Evolutionary conservation across 2,888 invertebrate species (phyloP), one percentile per base, ranked within the genome.

Genomic region (Tanytarsus gracilentus): DNA sequence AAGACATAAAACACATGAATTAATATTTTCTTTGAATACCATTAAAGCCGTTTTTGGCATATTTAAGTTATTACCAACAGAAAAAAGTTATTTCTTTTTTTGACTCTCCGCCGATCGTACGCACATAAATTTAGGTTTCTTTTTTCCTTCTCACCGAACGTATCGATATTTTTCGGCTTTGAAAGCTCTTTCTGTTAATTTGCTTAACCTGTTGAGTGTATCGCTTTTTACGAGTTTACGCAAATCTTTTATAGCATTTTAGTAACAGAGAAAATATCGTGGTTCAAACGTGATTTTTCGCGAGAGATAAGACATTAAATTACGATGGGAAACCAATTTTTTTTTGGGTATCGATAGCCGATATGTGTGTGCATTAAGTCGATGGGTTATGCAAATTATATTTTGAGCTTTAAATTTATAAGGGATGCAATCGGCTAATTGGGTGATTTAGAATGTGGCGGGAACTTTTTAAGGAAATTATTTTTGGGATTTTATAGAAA

Each of bases 1-100:
- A 44, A 44, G 44, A 44, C 44, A 44, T 44, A 44, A 44, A 44
- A 18, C 23, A 44, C 44, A 44, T 44, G 44, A 44, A 44, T 44
- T 44, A 44, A 44, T 23, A 44, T 44, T 23, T 44, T 9, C 5
- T 44, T 21, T 44, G 44, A 44, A 44, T 44, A 44, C n/a, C 18
- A n/a, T n/a, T n/a, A 23, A 23, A 44, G 44, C 44, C 9, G 9
- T 44, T 44, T 33, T 44, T 18, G 21, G 44, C 1, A 9, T 44
- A 23, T 23, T 44, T 18, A 44, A 44, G 44, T 44, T 44, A 44
- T 44, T 44, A 23, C n/a, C n/a, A n/a, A n/a, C n/a, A n/a, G n/a
- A n/a, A n/a, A n/a, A n/a, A 18, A 44, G 23, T 44, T 44, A 44
- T 44, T 23, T 11, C 36, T 36, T 23, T 11, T 11, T 44, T 18